Evolutionary conservation across 2,888 invertebrate genomes (phyloP).

Genomic region (Noctua janthe): DNA sequence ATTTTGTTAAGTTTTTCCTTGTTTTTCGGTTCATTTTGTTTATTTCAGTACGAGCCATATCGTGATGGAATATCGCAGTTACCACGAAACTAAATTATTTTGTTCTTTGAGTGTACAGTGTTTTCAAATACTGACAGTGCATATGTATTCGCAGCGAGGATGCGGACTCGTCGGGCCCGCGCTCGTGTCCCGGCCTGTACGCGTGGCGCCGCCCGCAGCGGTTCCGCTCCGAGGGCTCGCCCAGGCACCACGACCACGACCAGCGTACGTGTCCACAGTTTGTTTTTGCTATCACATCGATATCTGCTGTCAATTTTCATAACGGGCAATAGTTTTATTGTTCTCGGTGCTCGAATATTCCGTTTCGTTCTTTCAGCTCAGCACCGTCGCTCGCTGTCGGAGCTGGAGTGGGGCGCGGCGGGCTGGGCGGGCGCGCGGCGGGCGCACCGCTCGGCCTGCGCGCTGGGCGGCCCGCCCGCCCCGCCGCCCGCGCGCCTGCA

Average conservation of each 20-base stretch:
- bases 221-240: conserved; percentile 80
- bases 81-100: not conserved
- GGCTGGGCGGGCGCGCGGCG: conserved; percentile 65
- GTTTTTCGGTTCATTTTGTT: not conserved
- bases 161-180: conserved; percentile 84
- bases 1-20: not conserved
- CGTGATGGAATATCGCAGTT: not conserved
- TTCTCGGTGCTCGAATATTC: not conserved
- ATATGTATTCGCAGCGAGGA: conserved; percentile 77
- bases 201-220: conserved; percentile 84
- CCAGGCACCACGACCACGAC: conserved; percentile 73
- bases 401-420: conserved; percentile 91
- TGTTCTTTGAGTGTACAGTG: not conserved
- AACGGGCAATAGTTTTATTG: not conserved
- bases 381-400: conserved; percentile 94
- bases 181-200: conserved; percentile 85
- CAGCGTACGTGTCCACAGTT: conserved; percentile 67
- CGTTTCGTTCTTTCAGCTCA: conserved; percentile 85
- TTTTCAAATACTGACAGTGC: not conserved
- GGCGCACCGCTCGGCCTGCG: conserved; percentile 76
- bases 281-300: not conserved
- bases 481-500: conserved; percentile 78
- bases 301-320: not conserved
- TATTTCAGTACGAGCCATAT: not conserved
- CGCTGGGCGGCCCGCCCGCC: conserved; percentile 76